Evolutionary conservation across 2,888 invertebrate genomes (phyloP).

Genomic region (Brachyopa scutellaris): DNA sequence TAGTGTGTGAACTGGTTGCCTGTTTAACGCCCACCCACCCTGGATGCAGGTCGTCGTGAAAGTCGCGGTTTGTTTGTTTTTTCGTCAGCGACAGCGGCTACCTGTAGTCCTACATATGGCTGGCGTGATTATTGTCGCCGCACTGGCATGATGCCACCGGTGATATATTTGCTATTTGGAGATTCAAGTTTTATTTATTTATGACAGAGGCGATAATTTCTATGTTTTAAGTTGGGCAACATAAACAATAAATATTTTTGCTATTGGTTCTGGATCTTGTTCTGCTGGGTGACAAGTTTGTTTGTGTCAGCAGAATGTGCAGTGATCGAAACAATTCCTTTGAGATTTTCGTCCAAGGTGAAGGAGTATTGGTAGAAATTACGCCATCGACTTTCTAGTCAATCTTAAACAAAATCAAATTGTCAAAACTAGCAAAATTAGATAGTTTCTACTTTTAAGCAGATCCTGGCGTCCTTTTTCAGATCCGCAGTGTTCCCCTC

Average conservation of each 20-base stretch:
- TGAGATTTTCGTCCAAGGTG: neutral
- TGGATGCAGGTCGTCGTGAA: neutral
- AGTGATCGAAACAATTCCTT: neutral
- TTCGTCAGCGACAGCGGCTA: constrained; percentile 34
- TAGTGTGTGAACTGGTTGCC: constrained; percentile 1
- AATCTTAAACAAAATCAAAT: no score
- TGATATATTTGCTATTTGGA: constrained; percentile 32
- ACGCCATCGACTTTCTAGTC: no score
- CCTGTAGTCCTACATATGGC: constrained; percentile 35
- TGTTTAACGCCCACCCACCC: neutral
- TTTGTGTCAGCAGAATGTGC: neutral
- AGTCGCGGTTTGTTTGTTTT: neutral
- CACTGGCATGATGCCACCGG: constrained; percentile 47
- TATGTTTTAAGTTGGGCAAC: constrained; percentile 44
- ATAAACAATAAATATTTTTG: constrained; percentile 58
- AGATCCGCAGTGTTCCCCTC: no score
- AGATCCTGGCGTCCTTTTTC: no score
- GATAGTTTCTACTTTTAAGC: no score
- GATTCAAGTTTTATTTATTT: constrained; percentile 56
- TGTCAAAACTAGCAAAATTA: no score
- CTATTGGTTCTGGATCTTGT: neutral
- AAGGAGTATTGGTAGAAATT: no score
- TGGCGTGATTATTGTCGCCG: constrained; percentile 33
- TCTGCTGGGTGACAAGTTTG: constrained; percentile 20
- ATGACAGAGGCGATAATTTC: constrained; percentile 44